Evolutionary conservation across 2,888 invertebrate species (phyloP).

Genomic region (Adelognathus sp.): DNA sequence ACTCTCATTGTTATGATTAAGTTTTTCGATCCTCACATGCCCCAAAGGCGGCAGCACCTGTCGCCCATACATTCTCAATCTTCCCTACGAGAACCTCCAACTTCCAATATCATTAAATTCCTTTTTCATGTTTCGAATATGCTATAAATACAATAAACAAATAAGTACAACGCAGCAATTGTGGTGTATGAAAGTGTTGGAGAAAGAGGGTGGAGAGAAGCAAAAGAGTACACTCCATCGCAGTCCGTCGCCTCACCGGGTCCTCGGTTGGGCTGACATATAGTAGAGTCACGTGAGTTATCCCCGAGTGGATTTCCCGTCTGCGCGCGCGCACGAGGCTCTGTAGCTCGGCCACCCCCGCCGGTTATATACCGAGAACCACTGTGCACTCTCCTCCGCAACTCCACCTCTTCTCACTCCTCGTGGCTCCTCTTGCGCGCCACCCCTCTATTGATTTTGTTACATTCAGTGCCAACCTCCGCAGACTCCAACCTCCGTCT

Average conservation of each 20-base stretch:
- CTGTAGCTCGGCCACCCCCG: slow-evolving; percentile 82
- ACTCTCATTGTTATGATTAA: too few species aligned
- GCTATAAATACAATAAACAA: not conserved
- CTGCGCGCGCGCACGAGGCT: slow-evolving; percentile 81
- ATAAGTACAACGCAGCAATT: slow-evolving; percentile 26
- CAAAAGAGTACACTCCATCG: slow-evolving; percentile 77
- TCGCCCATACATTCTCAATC: slow-evolving; percentile 31
- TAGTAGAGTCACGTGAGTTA: slow-evolving; percentile 78
- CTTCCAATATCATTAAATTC: not conserved
- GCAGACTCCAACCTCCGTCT: slow-evolving; percentile 45
- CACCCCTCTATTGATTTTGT: slow-evolving; percentile 81
- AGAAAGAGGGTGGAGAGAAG: slow-evolving; percentile 49
- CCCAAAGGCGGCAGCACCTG: slow-evolving; percentile 67
- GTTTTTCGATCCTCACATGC: not conserved
- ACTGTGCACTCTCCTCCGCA: slow-evolving; percentile 39
- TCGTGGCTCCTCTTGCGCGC: slow-evolving; percentile 77
- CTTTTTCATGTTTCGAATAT: not conserved
- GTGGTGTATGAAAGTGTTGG: slow-evolving; percentile 43
- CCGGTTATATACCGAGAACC: slow-evolving; percentile 17
- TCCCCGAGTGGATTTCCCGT: slow-evolving; percentile 76
- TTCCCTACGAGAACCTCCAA: slow-evolving; percentile 15
- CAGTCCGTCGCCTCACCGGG: slow-evolving; percentile 81
- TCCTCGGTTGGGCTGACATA: too few species aligned
- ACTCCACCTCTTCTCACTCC: slow-evolving; percentile 64
- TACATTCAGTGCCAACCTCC: slow-evolving; percentile 79